These are phyloP conservation scores for Doris montereyensis DNA, from an alignment of 2,888 invertebrate species.

Conservation along the genomic window DNA sequence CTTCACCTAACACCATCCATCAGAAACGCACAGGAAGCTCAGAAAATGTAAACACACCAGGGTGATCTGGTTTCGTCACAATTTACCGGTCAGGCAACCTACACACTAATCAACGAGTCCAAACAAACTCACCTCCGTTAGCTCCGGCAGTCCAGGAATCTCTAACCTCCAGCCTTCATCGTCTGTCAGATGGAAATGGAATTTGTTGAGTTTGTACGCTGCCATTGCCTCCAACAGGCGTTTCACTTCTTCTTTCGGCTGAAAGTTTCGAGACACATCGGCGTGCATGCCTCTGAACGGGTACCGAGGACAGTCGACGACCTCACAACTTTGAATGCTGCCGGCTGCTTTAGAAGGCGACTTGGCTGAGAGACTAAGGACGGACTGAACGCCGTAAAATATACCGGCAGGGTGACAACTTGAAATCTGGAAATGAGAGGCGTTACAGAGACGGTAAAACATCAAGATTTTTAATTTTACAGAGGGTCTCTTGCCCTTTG, in stretches of 20 bases:
- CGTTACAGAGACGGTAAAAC: too few species aligned
- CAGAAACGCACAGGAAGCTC: too few species aligned
- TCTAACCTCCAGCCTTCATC: constrained; percentile 71
- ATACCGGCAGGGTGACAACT: constrained; percentile 36
- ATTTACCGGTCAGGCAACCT: background rate
- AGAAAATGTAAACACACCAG: too few species aligned
- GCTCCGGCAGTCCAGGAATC: constrained; percentile 67
- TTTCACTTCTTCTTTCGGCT: constrained; percentile 53
- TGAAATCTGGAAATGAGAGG: too few species aligned
- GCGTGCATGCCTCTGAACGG: constrained; percentile 58
- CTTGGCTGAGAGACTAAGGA: constrained; percentile 41
- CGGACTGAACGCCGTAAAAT: constrained; percentile 49
- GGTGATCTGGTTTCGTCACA: background rate
- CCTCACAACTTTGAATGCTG: constrained; percentile 44
- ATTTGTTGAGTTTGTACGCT: constrained; percentile 68
- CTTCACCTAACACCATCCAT: background rate
- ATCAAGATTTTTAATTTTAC: too few species aligned
- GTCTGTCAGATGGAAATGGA: constrained; percentile 70
- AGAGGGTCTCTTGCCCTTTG: too few species aligned
- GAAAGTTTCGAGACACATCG: constrained; percentile 64
- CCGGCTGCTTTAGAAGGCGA: constrained; percentile 42
- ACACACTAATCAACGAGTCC: too few species aligned
- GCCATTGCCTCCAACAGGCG: constrained; percentile 66
- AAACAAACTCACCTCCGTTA: constrained; percentile 61
- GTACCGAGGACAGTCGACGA: constrained; percentile 58